Evolutionary conservation across 2,113 vertebrate species (phyloP).

Genomic region (zebrafish (Danio rerio)): GRCz12tu NC_133183.1:13941501-13942000

Average conservation of each 20-base stretch:
- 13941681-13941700: background rate
- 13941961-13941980: too few species aligned
- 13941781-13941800: background rate
- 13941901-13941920: too few species aligned
- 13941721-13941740: background rate
- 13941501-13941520: conserved; percentile 36
- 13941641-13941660: background rate
- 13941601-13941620: conserved; percentile 26
- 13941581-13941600: conserved; percentile 21
- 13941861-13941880: too few species aligned
- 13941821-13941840: background rate
- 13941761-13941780: background rate
- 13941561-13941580: conserved; percentile 3
- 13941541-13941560: background rate
- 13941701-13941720: conserved; percentile 9
- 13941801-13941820: background rate
- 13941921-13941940: too few species aligned
- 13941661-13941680: background rate
- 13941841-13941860: background rate
- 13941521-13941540: conserved; percentile 13
- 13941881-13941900: too few species aligned
- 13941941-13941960: too few species aligned
- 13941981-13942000: too few species aligned
- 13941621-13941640: background rate
- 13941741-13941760: background rate